Evolutionary conservation across 2,113 vertebrate genomes (phyloP).

Genomic region (Collichthys lucidus): DNA sequence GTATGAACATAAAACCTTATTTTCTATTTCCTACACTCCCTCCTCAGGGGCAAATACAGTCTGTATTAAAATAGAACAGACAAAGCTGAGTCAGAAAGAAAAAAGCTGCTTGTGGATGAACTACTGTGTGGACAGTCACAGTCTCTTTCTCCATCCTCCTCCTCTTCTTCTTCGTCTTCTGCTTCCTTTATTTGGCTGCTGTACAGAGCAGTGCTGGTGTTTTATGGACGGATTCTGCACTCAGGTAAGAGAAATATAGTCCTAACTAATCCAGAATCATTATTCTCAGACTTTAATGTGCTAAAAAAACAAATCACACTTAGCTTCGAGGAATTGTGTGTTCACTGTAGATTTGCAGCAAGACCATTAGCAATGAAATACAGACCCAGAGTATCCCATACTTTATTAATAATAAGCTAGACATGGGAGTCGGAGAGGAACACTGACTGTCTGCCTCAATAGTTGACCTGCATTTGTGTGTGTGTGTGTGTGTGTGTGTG

Average conservation of each 20-base stretch:
- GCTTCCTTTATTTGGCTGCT: not conserved
- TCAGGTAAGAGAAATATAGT: slow-evolving; percentile 39
- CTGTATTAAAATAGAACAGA: not conserved
- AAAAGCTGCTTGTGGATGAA: not conserved
- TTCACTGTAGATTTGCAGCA: not conserved
- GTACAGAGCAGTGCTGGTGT: not conserved
- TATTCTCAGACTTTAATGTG: not conserved
- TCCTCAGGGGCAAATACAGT: not conserved
- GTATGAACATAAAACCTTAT: not conserved
- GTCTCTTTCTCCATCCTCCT: not conserved
- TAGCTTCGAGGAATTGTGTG: not conserved
- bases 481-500: not conserved
- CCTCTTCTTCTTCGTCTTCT: not conserved
- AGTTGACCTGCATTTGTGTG: not conserved
- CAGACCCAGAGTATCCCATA: not conserved
- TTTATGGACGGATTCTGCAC: slow-evolving; percentile 41
- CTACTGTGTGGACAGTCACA: not conserved
- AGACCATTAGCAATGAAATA: not conserved
- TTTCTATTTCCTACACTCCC: not conserved
- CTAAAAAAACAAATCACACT: not conserved
- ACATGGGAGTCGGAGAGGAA: not conserved
- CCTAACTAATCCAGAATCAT: not conserved
- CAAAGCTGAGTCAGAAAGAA: not conserved
- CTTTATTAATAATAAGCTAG: slow-evolving; percentile 27
- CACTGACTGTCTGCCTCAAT: not conserved